Evolutionary conservation across 2,888 invertebrate genomes (phyloP), one percentile per base, ranked within the genome.

Genomic region (Caenorhabditis wallacei): DNA sequence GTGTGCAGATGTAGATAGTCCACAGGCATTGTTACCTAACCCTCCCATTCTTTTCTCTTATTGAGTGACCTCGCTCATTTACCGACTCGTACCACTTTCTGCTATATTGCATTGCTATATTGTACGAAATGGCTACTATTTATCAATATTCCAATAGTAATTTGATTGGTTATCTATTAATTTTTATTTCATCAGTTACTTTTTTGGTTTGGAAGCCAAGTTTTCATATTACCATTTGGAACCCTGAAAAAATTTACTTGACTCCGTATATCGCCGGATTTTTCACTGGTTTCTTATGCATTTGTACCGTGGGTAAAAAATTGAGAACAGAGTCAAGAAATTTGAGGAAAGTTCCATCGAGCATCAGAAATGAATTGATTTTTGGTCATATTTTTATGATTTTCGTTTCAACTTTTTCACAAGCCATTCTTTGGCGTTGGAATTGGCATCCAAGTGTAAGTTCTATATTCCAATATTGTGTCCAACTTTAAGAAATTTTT

Each of bases 1-100:
- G 16, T 24, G 26, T 3, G 54, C 54, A 54, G 26, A 24, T 54
- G 54, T 26, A 54, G 54, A 54, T 54, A 54, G 26, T 8, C 11
- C 13, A 26, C 54, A 18, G 26, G 4, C 54, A 16, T n/a, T n/a
- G 24, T 10, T 26, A 8, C 54, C 13, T 54, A 8, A 26, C 16
- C 40, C 18, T 5, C 24, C 54, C 24, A 3, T 20, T 26, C 54
- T 54, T 10, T 13, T 54, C 54, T 54, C 16, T 16, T 26, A 10
- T 16, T 54, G 10, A 26, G 24, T 54, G 54, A 54, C 54, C 54
- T 22, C 20, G 8, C 51, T 8, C 30, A 8, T 8, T 30, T 8
- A 5, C 30, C 30, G 3, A 30, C 30, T 30, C 30, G 30, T 30
- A 40, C 40, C 40, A 40, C 40, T 40, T 10, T 7, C 35, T 10